Evolutionary conservation across 2,888 invertebrate genomes (phyloP), one percentile per base, ranked within the genome.

Genomic region (Sphaerophoria rueppellii): DNA sequence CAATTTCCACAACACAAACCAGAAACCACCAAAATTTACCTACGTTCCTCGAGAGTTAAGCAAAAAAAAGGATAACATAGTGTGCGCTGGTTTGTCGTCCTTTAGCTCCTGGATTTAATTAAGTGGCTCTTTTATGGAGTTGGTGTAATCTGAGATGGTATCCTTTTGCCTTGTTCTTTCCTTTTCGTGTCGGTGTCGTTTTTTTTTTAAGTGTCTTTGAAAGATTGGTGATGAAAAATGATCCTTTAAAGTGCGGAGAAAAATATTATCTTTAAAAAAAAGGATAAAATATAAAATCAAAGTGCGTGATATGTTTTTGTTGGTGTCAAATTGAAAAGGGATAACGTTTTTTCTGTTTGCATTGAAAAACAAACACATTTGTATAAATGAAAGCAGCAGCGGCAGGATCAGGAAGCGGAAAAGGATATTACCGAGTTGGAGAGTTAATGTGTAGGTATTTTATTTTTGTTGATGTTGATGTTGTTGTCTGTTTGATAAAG

Each of bases 321-420:
- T 69, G 81, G 85, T 81, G 85, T 85, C 85, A 85, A 85, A 85
- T 85, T 85, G 85, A 85, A 81, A 81, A 85, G 85, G 85, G 81
- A 85, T 85, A 85, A 80, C 82, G 67, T 85, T 50, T n/a, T 65
- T n/a, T 40, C 24, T 52, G 40, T 16, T 14, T 50, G 7, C 11
- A 40, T 63, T 35, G 50, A 11, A 52, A 37, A 67, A 67, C 67
- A 67, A 65, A 65, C 50, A 69, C 69, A 76, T 48, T 16, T 24
- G 12, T 40, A 67, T 67, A 16, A 32, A 32, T 34, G 14, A 4
- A 60, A 43, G 43, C 6, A 9, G 9, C 7, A 43, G 43, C 2
- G 12, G 43, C 24, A 24, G 24, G 24, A 24, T 24, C 24, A 43
- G 7, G 40, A 55, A 43, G 6, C 4, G 11, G 3, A 58, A 70